phyloP scores from a whole-genome alignment of 2,797 vertebrate species.

The Sebastes hopkinsi region DNA sequence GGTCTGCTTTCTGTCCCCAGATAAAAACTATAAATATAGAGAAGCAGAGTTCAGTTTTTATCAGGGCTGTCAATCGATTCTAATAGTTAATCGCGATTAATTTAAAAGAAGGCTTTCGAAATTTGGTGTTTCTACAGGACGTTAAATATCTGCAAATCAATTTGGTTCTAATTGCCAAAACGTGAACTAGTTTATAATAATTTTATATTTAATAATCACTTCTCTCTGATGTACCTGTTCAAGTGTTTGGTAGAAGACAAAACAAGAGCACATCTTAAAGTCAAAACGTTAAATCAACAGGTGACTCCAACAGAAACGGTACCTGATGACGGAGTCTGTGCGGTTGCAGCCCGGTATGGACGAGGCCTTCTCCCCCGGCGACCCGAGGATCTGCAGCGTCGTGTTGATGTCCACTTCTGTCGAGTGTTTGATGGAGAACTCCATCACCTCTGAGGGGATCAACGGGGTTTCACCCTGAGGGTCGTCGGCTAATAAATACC shows the following conservation, averaged over 20 bases:
- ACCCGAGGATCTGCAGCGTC: slow-evolving; percentile 97
- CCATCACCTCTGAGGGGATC: slow-evolving; percentile 99
- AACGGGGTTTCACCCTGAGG: slow-evolving; percentile 98
- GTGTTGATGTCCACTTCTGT: slow-evolving; percentile 99
- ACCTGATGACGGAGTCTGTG: slow-evolving; percentile 99
- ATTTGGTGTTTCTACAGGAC: background rate
- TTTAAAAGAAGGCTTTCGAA: too few relatives aligned
- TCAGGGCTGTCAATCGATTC: too few relatives aligned
- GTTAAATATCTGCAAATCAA: background rate
- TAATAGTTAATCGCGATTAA: too few relatives aligned
- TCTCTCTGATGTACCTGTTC: background rate
- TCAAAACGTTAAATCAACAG: background rate
- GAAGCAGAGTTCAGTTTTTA: too few relatives aligned
- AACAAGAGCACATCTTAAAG: background rate
- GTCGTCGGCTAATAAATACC: slow-evolving; percentile 95
- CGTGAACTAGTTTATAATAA: background rate
- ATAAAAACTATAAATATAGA: too few relatives aligned
- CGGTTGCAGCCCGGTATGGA: slow-evolving; percentile 98
- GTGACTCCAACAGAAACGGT: slow-evolving; percentile 34
- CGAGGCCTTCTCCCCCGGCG: slow-evolving; percentile 97
- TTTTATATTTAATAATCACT: background rate
- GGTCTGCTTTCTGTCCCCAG: too few relatives aligned
- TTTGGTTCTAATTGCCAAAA: background rate
- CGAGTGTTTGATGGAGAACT: slow-evolving; percentile 98
- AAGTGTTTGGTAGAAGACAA: background rate